phyloP scores from a whole-genome alignment of 2,113 vertebrate genomes.

The Psammodynastes pulverulentus region DNA sequence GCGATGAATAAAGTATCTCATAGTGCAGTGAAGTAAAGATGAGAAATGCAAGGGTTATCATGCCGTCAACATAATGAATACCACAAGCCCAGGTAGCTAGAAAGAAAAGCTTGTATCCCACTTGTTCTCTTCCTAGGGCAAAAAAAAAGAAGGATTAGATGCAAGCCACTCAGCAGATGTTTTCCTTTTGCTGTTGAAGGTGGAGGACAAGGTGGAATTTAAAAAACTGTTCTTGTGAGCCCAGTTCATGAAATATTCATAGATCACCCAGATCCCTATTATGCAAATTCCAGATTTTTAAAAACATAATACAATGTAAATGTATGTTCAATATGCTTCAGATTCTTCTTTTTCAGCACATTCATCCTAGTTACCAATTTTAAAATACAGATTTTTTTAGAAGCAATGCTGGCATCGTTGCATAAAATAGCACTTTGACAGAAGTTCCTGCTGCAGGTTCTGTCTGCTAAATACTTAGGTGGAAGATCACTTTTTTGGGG shows the following conservation, averaged over 20 bases:
- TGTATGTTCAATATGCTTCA: background rate
- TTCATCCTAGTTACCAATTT: background rate
- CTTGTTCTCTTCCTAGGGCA: background rate
- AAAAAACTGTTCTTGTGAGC: background rate
- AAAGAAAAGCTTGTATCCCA: background rate
- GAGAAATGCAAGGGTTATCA: background rate
- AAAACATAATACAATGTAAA: background rate
- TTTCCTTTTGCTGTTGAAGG: background rate
- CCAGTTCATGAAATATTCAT: background rate
- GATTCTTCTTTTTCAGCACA: background rate
- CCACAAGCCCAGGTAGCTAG: background rate
- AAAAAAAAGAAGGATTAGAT: background rate
- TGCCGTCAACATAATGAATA: background rate
- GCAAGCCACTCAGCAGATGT: background rate
- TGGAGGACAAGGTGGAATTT: background rate
- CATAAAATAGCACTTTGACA: background rate
- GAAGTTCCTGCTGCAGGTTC: background rate
- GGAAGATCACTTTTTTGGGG: background rate
- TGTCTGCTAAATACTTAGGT: background rate
- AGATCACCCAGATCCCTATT: background rate
- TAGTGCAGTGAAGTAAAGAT: background rate
- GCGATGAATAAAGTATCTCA: background rate
- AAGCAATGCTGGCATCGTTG: background rate
- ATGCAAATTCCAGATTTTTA: background rate
- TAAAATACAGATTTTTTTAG: background rate